These are phyloP conservation scores for Alviniconcha marisindica DNA, from an alignment of 1,140 invertebrate genomes.

Conservation along the genomic window DNA sequence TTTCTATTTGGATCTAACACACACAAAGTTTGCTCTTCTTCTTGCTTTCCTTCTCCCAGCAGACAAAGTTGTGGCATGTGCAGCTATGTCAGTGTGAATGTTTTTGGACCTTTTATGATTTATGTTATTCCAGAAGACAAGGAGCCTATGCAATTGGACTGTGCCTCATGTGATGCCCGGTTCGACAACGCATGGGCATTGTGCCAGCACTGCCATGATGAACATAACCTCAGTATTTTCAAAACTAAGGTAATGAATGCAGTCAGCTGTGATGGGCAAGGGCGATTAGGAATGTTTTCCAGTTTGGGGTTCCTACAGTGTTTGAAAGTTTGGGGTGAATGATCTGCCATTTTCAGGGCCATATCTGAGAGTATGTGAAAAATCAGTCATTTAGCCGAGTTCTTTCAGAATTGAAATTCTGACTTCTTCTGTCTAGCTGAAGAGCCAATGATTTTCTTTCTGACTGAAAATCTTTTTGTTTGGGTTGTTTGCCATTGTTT, in stretches of 20 bases:
- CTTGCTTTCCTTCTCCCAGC: too few species aligned
- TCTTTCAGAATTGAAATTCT: background rate
- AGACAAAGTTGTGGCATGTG: too few species aligned
- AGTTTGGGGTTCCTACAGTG: background rate
- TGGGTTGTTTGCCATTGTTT: too few species aligned
- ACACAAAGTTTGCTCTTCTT: too few species aligned
- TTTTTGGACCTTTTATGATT: too few species aligned
- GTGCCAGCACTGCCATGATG: constrained; percentile 59
- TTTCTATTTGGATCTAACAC: too few species aligned
- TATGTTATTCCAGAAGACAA: background rate
- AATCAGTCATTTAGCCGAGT: background rate
- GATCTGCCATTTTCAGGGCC: background rate
- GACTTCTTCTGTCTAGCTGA: background rate
- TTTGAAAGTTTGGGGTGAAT: background rate
- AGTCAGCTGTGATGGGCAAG: background rate
- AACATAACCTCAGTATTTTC: constrained; percentile 60
- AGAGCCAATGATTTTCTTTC: too few species aligned
- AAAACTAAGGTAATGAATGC: constrained; percentile 44
- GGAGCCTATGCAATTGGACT: constrained; percentile 46
- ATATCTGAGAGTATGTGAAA: background rate
- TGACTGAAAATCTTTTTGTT: too few species aligned
- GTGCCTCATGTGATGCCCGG: constrained; percentile 57
- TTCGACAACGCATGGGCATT: constrained; percentile 59
- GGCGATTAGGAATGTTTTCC: background rate
- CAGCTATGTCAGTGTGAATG: too few species aligned